Percentiles rank a stretch among this genome's conserved stretches.
phyloP scores from a whole-genome alignment of 2,797 vertebrate species.

The Helarctos malayanus region DNA sequence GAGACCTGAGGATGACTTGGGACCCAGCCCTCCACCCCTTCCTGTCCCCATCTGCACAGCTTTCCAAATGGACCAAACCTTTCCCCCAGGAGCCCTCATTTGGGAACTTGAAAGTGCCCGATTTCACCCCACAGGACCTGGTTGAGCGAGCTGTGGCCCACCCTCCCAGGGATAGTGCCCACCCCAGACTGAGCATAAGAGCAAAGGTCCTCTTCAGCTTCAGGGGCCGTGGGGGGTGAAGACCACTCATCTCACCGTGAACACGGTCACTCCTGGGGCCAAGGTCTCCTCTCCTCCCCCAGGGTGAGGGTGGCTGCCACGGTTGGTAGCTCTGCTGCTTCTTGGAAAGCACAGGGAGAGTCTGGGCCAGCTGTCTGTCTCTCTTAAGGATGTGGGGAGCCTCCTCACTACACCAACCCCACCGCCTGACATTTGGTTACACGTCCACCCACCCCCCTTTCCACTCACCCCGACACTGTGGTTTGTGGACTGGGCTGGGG shows the following conservation, averaged over 20 bases:
- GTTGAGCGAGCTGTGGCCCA: accelerated
- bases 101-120: not conserved
- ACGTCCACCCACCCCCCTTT: accelerated
- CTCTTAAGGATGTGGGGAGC: not conserved
- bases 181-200: accelerated
- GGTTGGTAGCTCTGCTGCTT: not conserved
- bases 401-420: not conserved
- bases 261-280: not conserved
- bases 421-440: accelerated
- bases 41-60: not conserved
- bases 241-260: accelerated
- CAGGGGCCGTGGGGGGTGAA: accelerated
- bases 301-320: accelerated
- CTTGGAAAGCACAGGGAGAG: not conserved
- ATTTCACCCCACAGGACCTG: accelerated
- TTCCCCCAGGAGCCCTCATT: accelerated
- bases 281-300: not conserved
- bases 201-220: not conserved
- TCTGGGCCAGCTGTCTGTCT: accelerated
- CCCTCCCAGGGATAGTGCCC: too few species aligned
- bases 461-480: not conserved
- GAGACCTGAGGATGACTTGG: not conserved
- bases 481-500: too few species aligned
- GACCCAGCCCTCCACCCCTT: not conserved
- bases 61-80: not conserved